Evolutionary conservation across 2,113 vertebrate species (phyloP).

Genomic region (Oryzias celebensis): DNA sequence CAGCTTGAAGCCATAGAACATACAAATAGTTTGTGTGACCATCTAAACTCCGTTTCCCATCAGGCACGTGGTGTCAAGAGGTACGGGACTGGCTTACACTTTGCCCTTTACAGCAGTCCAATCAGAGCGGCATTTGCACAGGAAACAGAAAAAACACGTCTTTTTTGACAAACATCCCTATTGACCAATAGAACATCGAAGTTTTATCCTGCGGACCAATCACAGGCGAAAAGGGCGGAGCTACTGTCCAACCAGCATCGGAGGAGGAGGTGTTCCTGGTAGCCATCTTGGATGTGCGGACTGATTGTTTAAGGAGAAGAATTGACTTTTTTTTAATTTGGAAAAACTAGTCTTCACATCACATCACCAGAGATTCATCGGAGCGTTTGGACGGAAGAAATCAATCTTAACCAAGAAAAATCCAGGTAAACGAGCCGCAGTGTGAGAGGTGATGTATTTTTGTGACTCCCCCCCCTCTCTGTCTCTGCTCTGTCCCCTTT

Average conservation of each 20-base stretch:
- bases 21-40: neutral
- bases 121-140: slow-evolving; percentile 44
- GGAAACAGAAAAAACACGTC: slow-evolving; percentile 64
- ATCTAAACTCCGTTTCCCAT: slow-evolving; percentile 27
- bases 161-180: neutral
- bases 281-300: slow-evolving; percentile 82
- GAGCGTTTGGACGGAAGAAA: slow-evolving; percentile 40
- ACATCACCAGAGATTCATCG: slow-evolving; percentile 26
- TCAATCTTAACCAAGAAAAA: slow-evolving; percentile 54
- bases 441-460: slow-evolving; percentile 25
- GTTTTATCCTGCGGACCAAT: slow-evolving; percentile 31
- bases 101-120: slow-evolving; percentile 63
- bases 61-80: neutral
- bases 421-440: slow-evolving; percentile 60
- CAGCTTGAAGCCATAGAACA: neutral
- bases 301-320: slow-evolving; percentile 81
- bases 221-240: slow-evolving; percentile 41
- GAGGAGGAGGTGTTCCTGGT: slow-evolving; percentile 81
- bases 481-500: slow-evolving; percentile 31
- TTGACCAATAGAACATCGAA: slow-evolving; percentile 34
- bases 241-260: slow-evolving; percentile 52
- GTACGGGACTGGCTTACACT: slow-evolving; percentile 56
- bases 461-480: slow-evolving; percentile 14
- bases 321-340: slow-evolving; percentile 61
- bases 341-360: slow-evolving; percentile 50